These are phyloP conservation scores for Amphipyra berbera DNA, from an alignment of 2,888 invertebrate genomes.

Conservation along the genomic window DNA sequence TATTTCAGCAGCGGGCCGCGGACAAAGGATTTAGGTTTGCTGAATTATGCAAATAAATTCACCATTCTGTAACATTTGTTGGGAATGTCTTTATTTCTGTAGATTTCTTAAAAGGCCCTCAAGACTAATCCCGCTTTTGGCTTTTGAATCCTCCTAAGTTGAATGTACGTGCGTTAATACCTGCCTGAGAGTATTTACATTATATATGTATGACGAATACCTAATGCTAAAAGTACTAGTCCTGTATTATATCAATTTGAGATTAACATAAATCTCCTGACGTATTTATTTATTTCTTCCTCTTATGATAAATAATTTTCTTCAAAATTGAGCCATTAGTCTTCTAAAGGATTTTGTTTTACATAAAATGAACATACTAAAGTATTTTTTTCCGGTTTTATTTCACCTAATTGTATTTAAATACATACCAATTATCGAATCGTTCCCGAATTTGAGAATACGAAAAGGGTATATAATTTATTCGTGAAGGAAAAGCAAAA, in stretches of 20 bases:
- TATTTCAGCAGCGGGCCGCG: constrained; percentile 84
- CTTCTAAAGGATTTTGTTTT: constrained; percentile 4
- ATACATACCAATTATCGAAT: neutral
- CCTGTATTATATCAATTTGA: constrained; percentile 17
- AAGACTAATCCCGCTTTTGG: constrained; percentile 82
- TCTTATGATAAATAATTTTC: constrained; percentile 56
- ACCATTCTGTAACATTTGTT: constrained; percentile 89
- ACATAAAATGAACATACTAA: neutral
- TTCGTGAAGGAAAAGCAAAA: constrained; percentile 45
- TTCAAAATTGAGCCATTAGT: constrained; percentile 45
- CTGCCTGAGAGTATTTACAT: constrained; percentile 68
- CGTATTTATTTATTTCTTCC: constrained; percentile 64
- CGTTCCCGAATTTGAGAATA: neutral
- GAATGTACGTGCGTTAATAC: constrained; percentile 70
- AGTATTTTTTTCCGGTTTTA: neutral
- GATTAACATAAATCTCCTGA: constrained; percentile 64
- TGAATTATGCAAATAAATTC: constrained; percentile 90
- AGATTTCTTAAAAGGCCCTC: constrained; percentile 85
- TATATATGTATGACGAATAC: constrained; percentile 58
- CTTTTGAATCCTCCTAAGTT: constrained; percentile 78
- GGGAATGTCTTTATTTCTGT: constrained; percentile 88
- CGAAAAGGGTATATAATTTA: constrained; percentile 7
- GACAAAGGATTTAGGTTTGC: constrained; percentile 88
- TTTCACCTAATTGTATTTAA: neutral
- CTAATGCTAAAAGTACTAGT: constrained; percentile 5